Percentiles rank a stretch among this genome's conserved stretches.
Evolutionary conservation across 2,888 invertebrate genomes (phyloP).

Genomic region (Cheilosia variabilis): DNA sequence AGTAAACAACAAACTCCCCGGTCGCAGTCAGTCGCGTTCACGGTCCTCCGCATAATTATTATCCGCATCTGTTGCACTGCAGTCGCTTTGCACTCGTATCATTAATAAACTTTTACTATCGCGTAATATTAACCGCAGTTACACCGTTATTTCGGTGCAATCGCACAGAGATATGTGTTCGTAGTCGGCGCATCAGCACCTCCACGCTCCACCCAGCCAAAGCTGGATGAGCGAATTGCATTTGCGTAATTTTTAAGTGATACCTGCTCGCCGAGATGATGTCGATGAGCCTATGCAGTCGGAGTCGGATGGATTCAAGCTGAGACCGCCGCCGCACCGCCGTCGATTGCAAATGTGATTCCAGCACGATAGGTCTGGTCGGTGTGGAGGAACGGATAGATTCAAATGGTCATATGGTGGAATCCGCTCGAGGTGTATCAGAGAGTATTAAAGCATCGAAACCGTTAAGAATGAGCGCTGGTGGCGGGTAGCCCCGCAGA

Average conservation of each 20-base stretch:
- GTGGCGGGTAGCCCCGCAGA: constrained; percentile 21
- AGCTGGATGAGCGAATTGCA: constrained; percentile 44
- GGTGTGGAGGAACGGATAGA: constrained; percentile 17
- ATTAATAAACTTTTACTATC: constrained; percentile 74
- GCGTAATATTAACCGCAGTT: constrained; percentile 62
- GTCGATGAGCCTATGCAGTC: constrained; percentile 24
- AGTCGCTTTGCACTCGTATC: constrained; percentile 38
- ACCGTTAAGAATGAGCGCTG: constrained; percentile 64
- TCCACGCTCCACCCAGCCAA: neutral
- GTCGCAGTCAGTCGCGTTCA: neutral
- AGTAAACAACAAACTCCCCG: constrained; percentile 70
- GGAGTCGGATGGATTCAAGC: constrained; percentile 16
- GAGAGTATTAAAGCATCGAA: constrained; percentile 57
- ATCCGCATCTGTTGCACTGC: constrained; percentile 52
- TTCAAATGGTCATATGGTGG: constrained; percentile 57
- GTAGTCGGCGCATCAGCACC: neutral
- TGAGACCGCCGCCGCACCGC: constrained; percentile 25
- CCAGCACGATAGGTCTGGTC: constrained; percentile 50
- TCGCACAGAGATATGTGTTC: constrained; percentile 29
- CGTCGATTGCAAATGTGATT: constrained; percentile 53
- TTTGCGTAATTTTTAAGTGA: constrained; percentile 71
- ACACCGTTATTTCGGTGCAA: constrained; percentile 68
- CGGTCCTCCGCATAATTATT: constrained; percentile 61
- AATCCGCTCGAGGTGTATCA: constrained; percentile 59
- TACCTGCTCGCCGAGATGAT: constrained; percentile 45